A percentile compares a stretch with the other conserved stretches of the same genome.
Evolutionary conservation across 2,888 invertebrate genomes (phyloP).

Genomic region (Aquatica leii): DNA sequence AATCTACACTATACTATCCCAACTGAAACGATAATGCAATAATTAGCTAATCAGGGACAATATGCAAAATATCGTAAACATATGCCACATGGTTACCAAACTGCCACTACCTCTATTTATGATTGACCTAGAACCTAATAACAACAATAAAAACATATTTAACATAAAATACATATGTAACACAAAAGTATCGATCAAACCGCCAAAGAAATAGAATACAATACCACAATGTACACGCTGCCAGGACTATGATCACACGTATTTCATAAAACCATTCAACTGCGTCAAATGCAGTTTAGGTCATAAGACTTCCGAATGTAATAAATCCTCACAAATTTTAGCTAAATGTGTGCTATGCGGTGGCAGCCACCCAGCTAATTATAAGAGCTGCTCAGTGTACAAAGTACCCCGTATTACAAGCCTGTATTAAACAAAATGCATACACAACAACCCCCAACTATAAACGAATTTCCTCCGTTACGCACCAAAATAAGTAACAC

Average conservation of each 20-base stretch:
- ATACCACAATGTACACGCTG: no score
- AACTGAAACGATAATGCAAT: background rate
- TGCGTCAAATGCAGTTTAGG: background rate
- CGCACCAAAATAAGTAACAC: no score
- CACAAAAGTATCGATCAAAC: background rate
- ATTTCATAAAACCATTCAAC: no score
- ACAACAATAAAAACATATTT: slow-evolving; percentile 11
- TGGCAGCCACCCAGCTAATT: background rate
- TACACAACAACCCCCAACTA: background rate
- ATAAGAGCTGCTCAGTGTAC: background rate
- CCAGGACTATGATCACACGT: no score
- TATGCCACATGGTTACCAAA: slow-evolving; percentile 6
- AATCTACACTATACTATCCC: background rate
- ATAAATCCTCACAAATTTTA: background rate
- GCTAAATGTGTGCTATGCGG: no score
- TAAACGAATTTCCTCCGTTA: background rate
- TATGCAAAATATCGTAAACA: background rate
- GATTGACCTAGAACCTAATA: slow-evolving; percentile 4
- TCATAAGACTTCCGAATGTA: background rate
- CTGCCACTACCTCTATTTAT: slow-evolving; percentile 4
- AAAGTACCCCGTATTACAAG: background rate
- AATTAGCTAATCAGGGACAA: background rate
- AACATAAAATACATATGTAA: slow-evolving; percentile 2
- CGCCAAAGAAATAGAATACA: no score
- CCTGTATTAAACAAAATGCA: no score